Conservation (phyloP, 2,797 vertebrate species). For the Glyptemys insculpta region DNA sequence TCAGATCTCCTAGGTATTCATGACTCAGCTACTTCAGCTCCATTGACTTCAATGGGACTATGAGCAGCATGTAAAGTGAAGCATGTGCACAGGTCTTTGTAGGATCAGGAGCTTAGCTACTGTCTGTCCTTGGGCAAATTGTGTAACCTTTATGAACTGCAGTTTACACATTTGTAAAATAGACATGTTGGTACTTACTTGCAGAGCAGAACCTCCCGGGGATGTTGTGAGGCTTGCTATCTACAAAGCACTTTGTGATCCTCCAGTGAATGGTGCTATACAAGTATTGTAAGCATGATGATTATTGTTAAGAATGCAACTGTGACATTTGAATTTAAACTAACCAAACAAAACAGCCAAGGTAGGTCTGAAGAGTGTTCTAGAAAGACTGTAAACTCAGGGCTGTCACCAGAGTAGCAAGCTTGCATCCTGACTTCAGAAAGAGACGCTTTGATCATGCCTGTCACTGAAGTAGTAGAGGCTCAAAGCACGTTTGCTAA, state of each 20-base stretch:
- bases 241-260: constrained; percentile 53
- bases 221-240: not conserved
- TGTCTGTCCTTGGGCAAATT: not conserved
- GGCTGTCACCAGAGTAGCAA: constrained; percentile 20
- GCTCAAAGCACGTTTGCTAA: constrained; percentile 30
- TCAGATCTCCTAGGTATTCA: not conserved
- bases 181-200: not conserved
- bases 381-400: constrained; percentile 30
- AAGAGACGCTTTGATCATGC: constrained; percentile 59
- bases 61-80: not conserved
- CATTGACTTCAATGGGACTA: not conserved
- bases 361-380: not conserved
- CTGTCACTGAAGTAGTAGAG: constrained; percentile 39
- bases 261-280: constrained; percentile 17
- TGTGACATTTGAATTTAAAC: constrained; percentile 36
- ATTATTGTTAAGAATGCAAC: constrained; percentile 32
- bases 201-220: constrained; percentile 30
- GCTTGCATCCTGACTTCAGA: constrained; percentile 36
- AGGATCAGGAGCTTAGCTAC: not conserved
- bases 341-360: constrained; percentile 37
- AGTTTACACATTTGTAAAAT: not conserved
- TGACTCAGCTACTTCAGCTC: not conserved
- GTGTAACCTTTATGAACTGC: not conserved
- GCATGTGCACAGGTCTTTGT: not conserved
- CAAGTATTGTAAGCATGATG: not conserved